phyloP scores from a whole-genome alignment of 1,140 invertebrate species.

The Aphis gossypii region DNA sequence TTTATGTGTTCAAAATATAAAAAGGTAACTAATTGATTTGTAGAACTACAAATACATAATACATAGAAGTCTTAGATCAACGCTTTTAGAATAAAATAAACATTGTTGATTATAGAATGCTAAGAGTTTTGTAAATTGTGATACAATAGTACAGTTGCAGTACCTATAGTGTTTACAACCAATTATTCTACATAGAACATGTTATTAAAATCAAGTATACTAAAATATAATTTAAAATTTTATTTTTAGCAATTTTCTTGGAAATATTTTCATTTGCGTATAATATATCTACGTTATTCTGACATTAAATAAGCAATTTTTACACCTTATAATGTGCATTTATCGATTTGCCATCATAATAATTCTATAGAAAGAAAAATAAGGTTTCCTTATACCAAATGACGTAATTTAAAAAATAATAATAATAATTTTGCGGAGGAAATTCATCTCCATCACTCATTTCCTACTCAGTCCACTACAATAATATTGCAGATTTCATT shows the following conservation, averaged over 20 bases:
- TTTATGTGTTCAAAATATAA: no score
- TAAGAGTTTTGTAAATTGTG: neutral
- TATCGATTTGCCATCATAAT: neutral
- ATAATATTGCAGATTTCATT: neutral
- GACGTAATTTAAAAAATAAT: no score
- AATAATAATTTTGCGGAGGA: no score
- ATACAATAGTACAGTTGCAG: neutral
- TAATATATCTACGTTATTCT: neutral
- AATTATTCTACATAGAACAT: no score
- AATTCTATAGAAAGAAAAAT: neutral
- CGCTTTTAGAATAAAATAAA: no score
- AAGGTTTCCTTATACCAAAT: no score
- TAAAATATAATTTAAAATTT: neutral
- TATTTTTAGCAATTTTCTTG: neutral
- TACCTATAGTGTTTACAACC: no score
- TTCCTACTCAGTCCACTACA: neutral
- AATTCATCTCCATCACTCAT: neutral
- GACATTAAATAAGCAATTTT: neutral
- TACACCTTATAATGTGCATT: neutral
- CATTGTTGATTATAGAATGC: no score
- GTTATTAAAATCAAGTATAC: neutral
- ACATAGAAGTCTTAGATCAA: no score
- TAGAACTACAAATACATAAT: no score
- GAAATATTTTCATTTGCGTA: neutral
- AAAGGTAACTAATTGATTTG: no score